These are phyloP conservation scores for Oncorhynchus masou DNA, from an alignment of 2,113 vertebrate species.

Conservation along the genomic window DNA sequence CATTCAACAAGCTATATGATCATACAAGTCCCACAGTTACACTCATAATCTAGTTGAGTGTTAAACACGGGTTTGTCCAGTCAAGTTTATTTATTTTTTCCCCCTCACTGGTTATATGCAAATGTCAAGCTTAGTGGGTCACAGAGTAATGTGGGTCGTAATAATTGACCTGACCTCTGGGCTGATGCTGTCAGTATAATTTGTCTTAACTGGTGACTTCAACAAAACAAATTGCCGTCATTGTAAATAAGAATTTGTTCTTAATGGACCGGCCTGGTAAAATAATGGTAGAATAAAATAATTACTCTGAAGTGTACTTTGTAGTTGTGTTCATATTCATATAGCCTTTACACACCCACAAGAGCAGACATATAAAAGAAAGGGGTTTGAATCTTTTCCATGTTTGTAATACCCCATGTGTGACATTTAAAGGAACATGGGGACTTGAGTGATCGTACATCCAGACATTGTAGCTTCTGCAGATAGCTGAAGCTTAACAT, in stretches of 20 bases:
- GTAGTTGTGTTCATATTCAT: not conserved
- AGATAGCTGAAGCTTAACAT: conserved; percentile 26
- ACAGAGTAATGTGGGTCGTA: not conserved
- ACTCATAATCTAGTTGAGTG: not conserved
- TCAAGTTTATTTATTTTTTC: no score
- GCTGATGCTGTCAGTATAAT: not conserved
- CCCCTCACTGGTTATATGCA: no score
- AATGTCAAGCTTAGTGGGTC: no score
- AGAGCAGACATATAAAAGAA: conserved; percentile 11
- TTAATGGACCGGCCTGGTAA: no score
- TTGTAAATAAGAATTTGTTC: no score
- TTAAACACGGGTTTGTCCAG: not conserved
- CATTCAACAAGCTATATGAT: not conserved
- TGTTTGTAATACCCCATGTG: conserved; percentile 40
- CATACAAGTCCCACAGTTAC: not conserved
- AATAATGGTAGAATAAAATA: no score
- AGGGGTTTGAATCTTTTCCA: conserved; percentile 39
- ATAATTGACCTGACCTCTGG: not conserved
- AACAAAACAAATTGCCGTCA: not conserved
- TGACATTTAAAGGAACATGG: conserved; percentile 50
- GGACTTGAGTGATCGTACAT: conserved; percentile 43
- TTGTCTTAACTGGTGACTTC: not conserved
- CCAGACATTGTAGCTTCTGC: conserved; percentile 38
- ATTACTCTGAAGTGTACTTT: no score
- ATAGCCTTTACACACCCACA: not conserved